phyloP scores from a whole-genome alignment of 2,888 invertebrate genomes.

The Drosophila lacicola region DNA sequence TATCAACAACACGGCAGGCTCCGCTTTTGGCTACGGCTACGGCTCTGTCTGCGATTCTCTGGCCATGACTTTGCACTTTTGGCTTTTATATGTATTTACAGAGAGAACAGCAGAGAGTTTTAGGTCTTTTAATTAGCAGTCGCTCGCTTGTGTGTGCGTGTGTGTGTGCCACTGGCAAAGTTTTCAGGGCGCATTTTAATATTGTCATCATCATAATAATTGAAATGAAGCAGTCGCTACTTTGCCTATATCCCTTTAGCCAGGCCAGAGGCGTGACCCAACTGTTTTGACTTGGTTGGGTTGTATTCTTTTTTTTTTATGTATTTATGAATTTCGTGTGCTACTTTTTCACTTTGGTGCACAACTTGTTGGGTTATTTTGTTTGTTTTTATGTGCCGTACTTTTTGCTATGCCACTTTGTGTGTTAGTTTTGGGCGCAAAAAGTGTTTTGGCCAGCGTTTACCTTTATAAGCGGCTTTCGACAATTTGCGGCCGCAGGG shows the following conservation, averaged over 20 bases:
- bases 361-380: conserved; percentile 47
- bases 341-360: conserved; percentile 62
- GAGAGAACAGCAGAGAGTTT: conserved; percentile 34
- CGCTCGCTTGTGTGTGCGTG: conserved; percentile 1
- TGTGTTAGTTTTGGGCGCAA: conserved; percentile 75
- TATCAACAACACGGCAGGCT: conserved; percentile 78
- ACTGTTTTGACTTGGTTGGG: conserved; percentile 31
- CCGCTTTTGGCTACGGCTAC: not conserved
- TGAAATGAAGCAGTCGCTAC: conserved; percentile 64
- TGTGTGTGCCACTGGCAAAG: conserved; percentile 30
- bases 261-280: conserved; percentile 57
- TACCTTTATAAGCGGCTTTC: conserved; percentile 80
- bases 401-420: conserved; percentile 51
- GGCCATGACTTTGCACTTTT: conserved; percentile 74
- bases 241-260: conserved; percentile 40
- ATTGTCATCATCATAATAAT: conserved; percentile 78
- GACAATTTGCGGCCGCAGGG: conserved; percentile 64
- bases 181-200: conserved; percentile 41
- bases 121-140: conserved; percentile 72
- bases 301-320: conserved; percentile 14
- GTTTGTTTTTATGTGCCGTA: conserved; percentile 1
- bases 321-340: conserved; percentile 62
- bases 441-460: conserved; percentile 72
- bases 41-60: conserved; percentile 8
- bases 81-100: conserved; percentile 39